Conservation (phyloP, 2,888 invertebrate genomes). For the Aleiodes leptofemur region DNA sequence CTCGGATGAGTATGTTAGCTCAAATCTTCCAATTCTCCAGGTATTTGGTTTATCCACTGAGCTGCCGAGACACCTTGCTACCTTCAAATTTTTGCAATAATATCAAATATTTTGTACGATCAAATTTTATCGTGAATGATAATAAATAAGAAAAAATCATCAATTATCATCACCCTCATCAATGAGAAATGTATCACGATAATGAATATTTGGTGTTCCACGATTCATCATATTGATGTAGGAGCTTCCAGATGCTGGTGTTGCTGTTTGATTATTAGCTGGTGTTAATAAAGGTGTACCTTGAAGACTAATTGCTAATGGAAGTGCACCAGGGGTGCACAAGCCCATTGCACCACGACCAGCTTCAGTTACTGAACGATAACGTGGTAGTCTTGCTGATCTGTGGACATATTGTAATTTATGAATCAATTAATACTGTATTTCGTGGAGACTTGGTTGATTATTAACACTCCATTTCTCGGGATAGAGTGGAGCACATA, state of each 20-base stretch:
- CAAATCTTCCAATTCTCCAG: too few species aligned
- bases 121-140: neutral
- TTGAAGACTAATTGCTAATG: constrained; percentile 85
- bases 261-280: constrained; percentile 57
- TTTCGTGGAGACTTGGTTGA: too few species aligned
- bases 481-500: too few species aligned
- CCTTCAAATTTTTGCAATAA: too few species aligned
- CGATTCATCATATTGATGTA: constrained; percentile 59
- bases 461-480: too few species aligned
- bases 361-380: constrained; percentile 82
- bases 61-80: too few species aligned
- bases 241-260: too few species aligned
- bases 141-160: constrained; percentile 21
- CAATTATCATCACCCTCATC: constrained; percentile 58
- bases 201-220: constrained; percentile 62
- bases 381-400: constrained; percentile 83
- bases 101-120: too few species aligned
- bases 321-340: constrained; percentile 84
- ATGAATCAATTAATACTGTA: neutral
- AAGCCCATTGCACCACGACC: constrained; percentile 83
- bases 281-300: constrained; percentile 77
- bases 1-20: too few species aligned
- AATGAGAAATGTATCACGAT: constrained; percentile 63
- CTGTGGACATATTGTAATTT: constrained; percentile 73
- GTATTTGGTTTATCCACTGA: too few species aligned